Evolutionary conservation across 2,113 vertebrate species (phyloP), one percentile per base, ranked within the genome.

Genomic region (Microcebus tavaratra): DNA sequence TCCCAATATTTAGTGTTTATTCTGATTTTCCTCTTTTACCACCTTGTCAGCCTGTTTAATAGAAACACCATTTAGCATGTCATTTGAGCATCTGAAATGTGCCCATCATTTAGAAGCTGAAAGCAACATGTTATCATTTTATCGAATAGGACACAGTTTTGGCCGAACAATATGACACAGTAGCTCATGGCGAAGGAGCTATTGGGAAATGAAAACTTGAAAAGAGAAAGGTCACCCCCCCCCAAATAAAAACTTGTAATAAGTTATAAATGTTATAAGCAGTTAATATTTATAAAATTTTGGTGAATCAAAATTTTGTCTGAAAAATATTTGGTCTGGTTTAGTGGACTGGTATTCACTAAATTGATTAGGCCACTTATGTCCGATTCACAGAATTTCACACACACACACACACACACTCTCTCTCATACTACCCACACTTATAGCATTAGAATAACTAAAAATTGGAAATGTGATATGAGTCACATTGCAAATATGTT

Each of bases 361-460:
- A 31, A 75, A 67, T 63, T 55, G 18, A 68, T 63, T n/a, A 45
- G 4, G 4, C 4, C 25, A 59, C 36, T 42, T 15, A 27, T 36
- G 8, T 65, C 6, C 36, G 61, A 25, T 29, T 21, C 21, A 36
- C 18, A 57, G 8, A 20, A 55, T 63, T 88, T 88, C 25, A 68
- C 6, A 89, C n/a, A 83, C 1, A 95, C 2, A 59, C 25, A 89
- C n/a, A 83, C 2, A 92, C n/a, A 68, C 8, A 89, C 0, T 3
- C 3, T 4, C 0, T 3, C 3, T 4, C 5, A 36, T 27, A 50
- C 36, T 4, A 31, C 21, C 0, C 45, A 76, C 2, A 72, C 8
- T 50, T 36, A 42, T 2, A 79, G 29, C 2, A 84, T 63, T 55
- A 75, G 1, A 80, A 65, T 55, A 45, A 27, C 8, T 42, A 55